Conservation (phyloP, 2,888 invertebrate genomes). For the Acronicta alni region DNA sequence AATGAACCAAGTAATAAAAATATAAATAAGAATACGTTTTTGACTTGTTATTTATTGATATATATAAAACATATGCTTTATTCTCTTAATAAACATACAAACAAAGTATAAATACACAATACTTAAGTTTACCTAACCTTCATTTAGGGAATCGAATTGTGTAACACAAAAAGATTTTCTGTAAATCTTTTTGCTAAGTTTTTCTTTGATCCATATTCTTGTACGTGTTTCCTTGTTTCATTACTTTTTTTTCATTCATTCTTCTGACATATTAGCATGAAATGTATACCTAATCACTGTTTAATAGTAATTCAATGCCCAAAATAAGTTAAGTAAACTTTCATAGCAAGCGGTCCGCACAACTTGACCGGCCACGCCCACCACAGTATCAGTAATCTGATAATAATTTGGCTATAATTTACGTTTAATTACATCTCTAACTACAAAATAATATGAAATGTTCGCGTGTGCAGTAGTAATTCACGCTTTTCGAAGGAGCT, state of each 20-base stretch:
- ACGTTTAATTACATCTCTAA: conserved; percentile 82
- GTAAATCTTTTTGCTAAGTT: neutral
- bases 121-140: neutral
- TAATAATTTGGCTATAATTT: conserved; percentile 75
- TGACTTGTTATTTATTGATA: too few relatives aligned
- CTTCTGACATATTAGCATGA: neutral
- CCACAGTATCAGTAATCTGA: conserved; percentile 66
- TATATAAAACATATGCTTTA: too few relatives aligned
- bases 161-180: too few relatives aligned
- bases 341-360: conserved; percentile 15
- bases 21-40: too few relatives aligned
- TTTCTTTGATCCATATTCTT: neutral
- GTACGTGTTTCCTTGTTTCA: neutral
- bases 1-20: too few relatives aligned
- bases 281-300: neutral
- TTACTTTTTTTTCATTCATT: too few relatives aligned
- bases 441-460: conserved; percentile 83
- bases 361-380: conserved; percentile 13
- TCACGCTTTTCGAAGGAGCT: conserved; percentile 70
- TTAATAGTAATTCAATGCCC: conserved; percentile 3
- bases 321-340: conserved; percentile 27
- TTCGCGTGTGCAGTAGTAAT: conserved; percentile 80
- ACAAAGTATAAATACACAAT: neutral
- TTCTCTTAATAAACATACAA: neutral
- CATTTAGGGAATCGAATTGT: neutral